These are phyloP conservation scores for Epistrophe grossulariae DNA, from an alignment of 2,888 invertebrate species.

Conservation along the genomic window DNA sequence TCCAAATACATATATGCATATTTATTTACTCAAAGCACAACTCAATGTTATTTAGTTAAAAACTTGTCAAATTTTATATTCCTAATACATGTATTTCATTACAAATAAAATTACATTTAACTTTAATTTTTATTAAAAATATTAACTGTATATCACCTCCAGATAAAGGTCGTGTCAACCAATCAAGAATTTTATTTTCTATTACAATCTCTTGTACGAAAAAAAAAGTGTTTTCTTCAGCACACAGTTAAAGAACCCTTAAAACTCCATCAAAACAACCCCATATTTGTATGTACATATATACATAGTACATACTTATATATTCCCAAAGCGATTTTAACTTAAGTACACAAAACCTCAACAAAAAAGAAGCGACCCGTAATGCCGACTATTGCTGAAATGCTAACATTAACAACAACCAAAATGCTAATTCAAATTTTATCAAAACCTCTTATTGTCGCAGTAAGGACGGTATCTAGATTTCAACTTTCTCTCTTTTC, in stretches of 20 bases:
- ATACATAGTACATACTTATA: neutral
- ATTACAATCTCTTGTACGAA: neutral
- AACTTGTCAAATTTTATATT: too few relatives aligned
- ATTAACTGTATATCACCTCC: too few relatives aligned
- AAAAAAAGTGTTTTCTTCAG: neutral
- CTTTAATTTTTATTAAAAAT: too few relatives aligned
- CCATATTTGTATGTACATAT: neutral
- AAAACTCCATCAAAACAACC: slow-evolving; percentile 8
- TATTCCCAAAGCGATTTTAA: neutral
- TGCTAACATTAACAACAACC: slow-evolving; percentile 22
- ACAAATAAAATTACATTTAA: too few relatives aligned
- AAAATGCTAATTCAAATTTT: slow-evolving; percentile 63
- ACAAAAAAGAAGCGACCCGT: slow-evolving; percentile 13
- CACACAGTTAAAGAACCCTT: neutral
- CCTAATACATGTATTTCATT: too few relatives aligned
- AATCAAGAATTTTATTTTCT: slow-evolving; percentile 11
- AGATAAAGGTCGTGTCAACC: neutral
- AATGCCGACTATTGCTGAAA: slow-evolving; percentile 6
- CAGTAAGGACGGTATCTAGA: slow-evolving; percentile 36
- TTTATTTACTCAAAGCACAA: too few relatives aligned
- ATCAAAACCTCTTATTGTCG: slow-evolving; percentile 62
- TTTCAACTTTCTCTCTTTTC: slow-evolving; percentile 16
- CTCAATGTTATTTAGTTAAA: too few relatives aligned
- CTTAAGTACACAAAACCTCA: neutral
- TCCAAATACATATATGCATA: too few relatives aligned